Evolutionary conservation across 2,113 vertebrate species (phyloP).

Genomic region (Etheostoma cragini): DNA sequence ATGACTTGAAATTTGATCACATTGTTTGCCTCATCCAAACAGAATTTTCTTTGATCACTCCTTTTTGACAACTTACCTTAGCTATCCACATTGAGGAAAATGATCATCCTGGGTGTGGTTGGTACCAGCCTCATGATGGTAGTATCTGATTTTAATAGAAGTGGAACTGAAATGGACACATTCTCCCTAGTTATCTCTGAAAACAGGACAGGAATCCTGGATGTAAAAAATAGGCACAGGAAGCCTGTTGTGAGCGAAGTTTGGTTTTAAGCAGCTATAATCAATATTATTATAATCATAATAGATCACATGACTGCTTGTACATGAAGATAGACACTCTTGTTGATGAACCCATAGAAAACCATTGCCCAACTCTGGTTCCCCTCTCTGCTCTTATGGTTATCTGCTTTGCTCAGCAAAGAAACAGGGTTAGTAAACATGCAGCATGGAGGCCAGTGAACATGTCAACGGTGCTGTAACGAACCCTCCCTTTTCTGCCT

Average conservation of each 20-base stretch:
- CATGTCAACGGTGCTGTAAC: too few relatives aligned
- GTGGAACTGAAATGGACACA: conserved; percentile 1
- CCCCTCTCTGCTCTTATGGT: neutral
- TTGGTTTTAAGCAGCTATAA: conserved; percentile 1
- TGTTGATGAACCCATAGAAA: neutral
- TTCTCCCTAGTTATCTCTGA: neutral
- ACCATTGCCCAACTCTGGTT: neutral
- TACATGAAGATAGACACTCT: neutral
- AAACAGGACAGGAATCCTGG: neutral
- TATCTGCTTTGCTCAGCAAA: neutral
- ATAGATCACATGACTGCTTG: neutral
- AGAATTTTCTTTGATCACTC: conserved; percentile 3
- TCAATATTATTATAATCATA: neutral
- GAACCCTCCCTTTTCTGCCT: too few relatives aligned
- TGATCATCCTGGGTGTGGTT: neutral
- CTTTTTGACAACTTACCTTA: conserved; percentile 6
- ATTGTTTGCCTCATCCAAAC: neutral
- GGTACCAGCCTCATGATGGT: neutral
- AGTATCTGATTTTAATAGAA: neutral
- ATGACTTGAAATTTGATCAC: neutral
- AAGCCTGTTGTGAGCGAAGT: neutral
- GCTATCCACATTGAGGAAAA: neutral
- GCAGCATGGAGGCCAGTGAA: too few relatives aligned
- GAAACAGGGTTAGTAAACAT: neutral
- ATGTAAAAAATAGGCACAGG: neutral